A percentile compares a stretch with the other conserved stretches of the same genome.
Conservation (phyloP, 2,113 vertebrate species). For the Sturnus vulgaris region DNA sequence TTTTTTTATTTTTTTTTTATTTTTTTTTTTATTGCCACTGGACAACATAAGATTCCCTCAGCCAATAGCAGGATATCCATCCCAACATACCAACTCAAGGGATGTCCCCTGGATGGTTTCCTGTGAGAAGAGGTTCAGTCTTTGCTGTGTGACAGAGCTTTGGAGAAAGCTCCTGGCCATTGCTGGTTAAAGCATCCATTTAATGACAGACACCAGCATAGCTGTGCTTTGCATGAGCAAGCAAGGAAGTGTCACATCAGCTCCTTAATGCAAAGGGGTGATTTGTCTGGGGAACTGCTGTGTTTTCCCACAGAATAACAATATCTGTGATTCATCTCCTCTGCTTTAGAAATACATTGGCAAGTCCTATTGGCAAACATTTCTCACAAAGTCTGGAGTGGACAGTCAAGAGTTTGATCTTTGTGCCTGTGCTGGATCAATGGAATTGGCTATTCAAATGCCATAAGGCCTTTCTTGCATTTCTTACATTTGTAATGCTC, state of each 20-base stretch:
- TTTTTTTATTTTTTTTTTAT: neutral
- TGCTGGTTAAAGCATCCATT: neutral
- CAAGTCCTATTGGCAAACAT: constrained; percentile 3
- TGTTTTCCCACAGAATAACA: constrained; percentile 8
- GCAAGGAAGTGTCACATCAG: constrained; percentile 6
- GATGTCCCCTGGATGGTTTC: neutral
- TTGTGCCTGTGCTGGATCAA: neutral
- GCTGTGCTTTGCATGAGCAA: constrained; percentile 8
- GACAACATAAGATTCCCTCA: neutral
- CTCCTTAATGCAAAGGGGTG: neutral
- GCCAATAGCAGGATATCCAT: neutral
- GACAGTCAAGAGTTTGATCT: neutral
- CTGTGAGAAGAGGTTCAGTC: neutral
- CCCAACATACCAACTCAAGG: neutral
- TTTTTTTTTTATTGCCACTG: neutral
- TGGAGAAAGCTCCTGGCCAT: neutral
- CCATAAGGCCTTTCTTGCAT: neutral
- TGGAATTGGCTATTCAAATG: constrained; percentile 12
- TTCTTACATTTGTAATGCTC: neutral
- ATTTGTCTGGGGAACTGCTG: constrained; percentile 17
- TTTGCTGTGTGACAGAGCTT: neutral
- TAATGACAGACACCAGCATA: neutral
- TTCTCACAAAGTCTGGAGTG: neutral
- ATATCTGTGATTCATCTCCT: neutral
- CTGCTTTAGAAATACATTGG: neutral